Base-by-base conservation (phyloP, 2,888 invertebrate species). In the Abscondita cerata region DNA sequence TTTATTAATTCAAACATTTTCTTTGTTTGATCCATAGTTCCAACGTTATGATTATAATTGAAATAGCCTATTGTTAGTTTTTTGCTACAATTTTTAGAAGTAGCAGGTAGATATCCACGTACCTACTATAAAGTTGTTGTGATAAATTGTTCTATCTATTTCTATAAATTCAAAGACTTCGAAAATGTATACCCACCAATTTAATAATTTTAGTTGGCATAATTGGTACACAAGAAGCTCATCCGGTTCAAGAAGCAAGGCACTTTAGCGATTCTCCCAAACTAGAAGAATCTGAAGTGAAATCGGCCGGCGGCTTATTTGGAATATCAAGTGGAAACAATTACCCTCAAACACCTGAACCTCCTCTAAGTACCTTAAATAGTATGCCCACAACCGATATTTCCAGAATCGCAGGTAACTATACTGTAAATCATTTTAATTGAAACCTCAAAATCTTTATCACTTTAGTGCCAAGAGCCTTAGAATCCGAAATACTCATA, bases 401-500 rank as follows among this genome's bases (percentile, higher is more conserved):
- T 55, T 81, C 84, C 15, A 80, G 83, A 77, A 76, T 82, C 55
- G 84, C 85, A 81, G 85, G 87, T 88, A 72, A 76, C 13, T 11
- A 38, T 38, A 41, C 1, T 41, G 6, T 41, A 8, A 41, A 6
- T 41, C 6, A n/a, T 36, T 36, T 4, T 9, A 36, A 41, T 12
- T 31, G 5, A 6, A 9, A 31, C 31, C 31, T 6, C 1, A 16
- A 9, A 15, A 18, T 12, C n/a, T 25, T 13, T 47, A 18, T 5
- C 12, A 18, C 25, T 60, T 20, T 81, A 86, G 91, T 92, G 66
- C 89, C 90, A 52, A 82, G 86, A 73, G 88, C 88, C 1, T 73
- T 91, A 41, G 89, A 91, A 78, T 90, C 90, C 1, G 84, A 87
- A 70, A 75, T 92, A 55, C 85, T 80, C 59, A 83, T 92, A 33